A percentile compares a stretch with the other conserved stretches of the same genome.
Conservation (phyloP, 2,113 vertebrate genomes). For the Rhea americana region DNA sequence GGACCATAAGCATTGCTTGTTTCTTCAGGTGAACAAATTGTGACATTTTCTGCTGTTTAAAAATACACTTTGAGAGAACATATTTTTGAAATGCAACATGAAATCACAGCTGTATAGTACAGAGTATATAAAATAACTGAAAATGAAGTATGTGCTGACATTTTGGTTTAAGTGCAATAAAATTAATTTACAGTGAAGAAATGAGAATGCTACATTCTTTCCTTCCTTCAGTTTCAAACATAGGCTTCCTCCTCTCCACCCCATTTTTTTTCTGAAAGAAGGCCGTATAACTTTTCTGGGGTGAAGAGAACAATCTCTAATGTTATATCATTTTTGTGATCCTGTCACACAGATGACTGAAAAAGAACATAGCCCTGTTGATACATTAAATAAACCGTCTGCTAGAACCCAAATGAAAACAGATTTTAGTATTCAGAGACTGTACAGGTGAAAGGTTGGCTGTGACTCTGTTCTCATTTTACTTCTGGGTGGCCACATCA, state of each 20-base stretch:
- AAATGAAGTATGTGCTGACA: slow-evolving; percentile 57
- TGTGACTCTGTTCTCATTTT: background rate
- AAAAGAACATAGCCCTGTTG: background rate
- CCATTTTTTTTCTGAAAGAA: background rate
- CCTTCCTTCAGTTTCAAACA: slow-evolving; percentile 33
- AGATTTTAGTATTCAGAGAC: background rate
- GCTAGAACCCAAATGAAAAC: background rate
- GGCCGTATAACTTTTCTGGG: slow-evolving; percentile 34
- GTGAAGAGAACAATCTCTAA: slow-evolving; percentile 27
- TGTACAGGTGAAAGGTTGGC: background rate
- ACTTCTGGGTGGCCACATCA: background rate
- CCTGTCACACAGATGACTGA: slow-evolving; percentile 18
- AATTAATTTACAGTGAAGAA: slow-evolving; percentile 64
- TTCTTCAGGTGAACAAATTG: background rate
- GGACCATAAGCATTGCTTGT: background rate
- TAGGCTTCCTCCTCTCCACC: background rate
- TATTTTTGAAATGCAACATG: slow-evolving; percentile 39
- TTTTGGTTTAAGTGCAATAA: slow-evolving; percentile 69
- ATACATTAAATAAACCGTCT: slow-evolving; percentile 13
- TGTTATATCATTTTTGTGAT: slow-evolving; percentile 57
- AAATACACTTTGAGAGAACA: background rate
- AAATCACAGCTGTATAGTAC: slow-evolving; percentile 40
- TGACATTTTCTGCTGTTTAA: slow-evolving; percentile 44
- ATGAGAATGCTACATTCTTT: slow-evolving; percentile 49
- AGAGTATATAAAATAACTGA: slow-evolving; percentile 45